Evolutionary conservation across 2,113 vertebrate species (phyloP).

Genomic region (Isurus oxyrinchus): DNA sequence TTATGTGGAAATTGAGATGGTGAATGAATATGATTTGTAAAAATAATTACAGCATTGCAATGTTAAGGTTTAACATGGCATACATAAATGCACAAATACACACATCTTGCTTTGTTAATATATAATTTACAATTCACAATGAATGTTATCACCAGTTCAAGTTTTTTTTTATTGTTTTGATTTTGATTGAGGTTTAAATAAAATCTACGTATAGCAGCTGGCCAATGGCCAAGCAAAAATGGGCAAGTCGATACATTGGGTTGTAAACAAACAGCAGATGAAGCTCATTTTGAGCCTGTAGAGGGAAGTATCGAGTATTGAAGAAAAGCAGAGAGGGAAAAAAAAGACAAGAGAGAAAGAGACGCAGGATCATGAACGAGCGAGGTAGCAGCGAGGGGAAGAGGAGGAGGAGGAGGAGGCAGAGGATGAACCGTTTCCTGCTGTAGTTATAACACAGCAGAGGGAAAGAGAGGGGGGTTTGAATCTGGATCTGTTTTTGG

Average conservation of each 20-base stretch:
- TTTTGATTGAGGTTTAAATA: not conserved
- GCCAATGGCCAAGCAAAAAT: constrained; percentile 24
- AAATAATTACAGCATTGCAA: not conserved
- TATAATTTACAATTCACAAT: not conserved
- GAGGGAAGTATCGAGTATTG: constrained; percentile 15
- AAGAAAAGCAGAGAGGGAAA: not conserved
- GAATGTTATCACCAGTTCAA: not conserved
- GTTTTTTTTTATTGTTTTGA: not conserved
- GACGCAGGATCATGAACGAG: constrained; percentile 24
- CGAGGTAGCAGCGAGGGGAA: constrained; percentile 9
- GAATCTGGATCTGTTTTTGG: not conserved
- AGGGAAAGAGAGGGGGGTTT: constrained; percentile 40
- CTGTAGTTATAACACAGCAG: constrained; percentile 47
- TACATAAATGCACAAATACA: not conserved
- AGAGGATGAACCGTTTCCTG: constrained; percentile 43
- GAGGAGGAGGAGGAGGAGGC: constrained; percentile 48
- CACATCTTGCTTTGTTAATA: not conserved
- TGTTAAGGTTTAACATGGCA: not conserved
- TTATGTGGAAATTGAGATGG: not conserved
- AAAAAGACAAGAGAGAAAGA: not conserved
- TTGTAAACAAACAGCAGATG: not conserved
- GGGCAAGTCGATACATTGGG: not conserved
- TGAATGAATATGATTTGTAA: not conserved
- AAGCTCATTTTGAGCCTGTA: constrained; percentile 7
- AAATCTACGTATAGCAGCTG: not conserved